These are phyloP conservation scores for Corticium candelabrum DNA, from an alignment of 37 sponge, comb jelly and placozoan genomes.

Conservation along the genomic window DNA sequence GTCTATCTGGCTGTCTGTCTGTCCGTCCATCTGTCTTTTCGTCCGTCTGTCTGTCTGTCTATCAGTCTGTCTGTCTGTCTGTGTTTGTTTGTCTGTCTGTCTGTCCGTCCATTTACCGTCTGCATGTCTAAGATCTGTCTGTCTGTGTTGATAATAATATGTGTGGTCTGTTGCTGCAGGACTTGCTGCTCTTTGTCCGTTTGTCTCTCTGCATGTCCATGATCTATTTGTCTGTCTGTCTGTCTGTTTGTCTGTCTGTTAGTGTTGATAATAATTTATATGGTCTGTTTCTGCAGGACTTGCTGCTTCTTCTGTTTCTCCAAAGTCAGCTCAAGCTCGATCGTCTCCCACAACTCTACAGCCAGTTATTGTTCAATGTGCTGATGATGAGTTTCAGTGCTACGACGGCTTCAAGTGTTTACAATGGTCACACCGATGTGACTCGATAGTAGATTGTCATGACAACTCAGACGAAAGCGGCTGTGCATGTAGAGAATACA, in stretches of 20 bases:
- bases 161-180: no score
- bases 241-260: no score
- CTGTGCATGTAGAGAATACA: no score
- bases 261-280: no score
- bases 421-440: not conserved
- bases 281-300: not conserved
- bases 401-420: not conserved
- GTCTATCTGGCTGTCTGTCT: no score
- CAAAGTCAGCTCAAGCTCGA: no score
- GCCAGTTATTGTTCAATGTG: not conserved
- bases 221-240: no score
- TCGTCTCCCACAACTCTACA: no score
- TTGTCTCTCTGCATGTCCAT: no score
- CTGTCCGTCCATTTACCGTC: not conserved
- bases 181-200: no score
- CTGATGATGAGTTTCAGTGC: not conserved
- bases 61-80: not conserved
- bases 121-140: not conserved
- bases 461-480: not conserved
- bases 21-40: not conserved
- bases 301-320: not conserved
- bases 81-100: not conserved
- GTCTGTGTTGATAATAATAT: not conserved
- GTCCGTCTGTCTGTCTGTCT: not conserved
- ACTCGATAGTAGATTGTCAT: not conserved